Conservation (phyloP, 2,797 vertebrate species). For the Pterois miles region DNA sequence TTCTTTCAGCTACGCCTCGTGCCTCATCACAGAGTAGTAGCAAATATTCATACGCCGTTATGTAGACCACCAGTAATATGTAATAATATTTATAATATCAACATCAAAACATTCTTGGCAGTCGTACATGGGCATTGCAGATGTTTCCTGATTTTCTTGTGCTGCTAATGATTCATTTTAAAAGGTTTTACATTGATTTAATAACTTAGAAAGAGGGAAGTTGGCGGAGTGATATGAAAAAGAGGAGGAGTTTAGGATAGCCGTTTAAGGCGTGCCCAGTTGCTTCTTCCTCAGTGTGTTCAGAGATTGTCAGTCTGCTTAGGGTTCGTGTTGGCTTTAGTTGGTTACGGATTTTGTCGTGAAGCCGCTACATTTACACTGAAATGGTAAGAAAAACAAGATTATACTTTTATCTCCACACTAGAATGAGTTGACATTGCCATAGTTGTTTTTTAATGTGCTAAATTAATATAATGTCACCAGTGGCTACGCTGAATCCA, state of each 20-base stretch:
- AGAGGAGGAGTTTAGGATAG: slow-evolving; percentile 89
- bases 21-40: slow-evolving; percentile 78
- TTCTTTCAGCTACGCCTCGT: slow-evolving; percentile 65
- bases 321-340: background rate
- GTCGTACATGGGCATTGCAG: fast-evolving
- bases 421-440: fast-evolving
- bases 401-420: fast-evolving
- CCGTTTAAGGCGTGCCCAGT: slow-evolving; percentile 88
- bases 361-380: slow-evolving; percentile 47
- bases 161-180: fast-evolving
- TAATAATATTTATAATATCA: background rate
- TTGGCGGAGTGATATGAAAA: slow-evolving; percentile 87
- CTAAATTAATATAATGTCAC: background rate
- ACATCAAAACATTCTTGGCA: fast-evolving
- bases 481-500: background rate
- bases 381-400: slow-evolving; percentile 72
- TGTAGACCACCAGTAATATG: slow-evolving; percentile 74
- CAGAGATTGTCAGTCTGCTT: slow-evolving; percentile 43
- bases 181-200: background rate
- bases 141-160: background rate
- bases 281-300: slow-evolving; percentile 81
- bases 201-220: slow-evolving; percentile 58
- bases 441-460: background rate
- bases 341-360: slow-evolving; percentile 61
- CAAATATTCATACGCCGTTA: slow-evolving; percentile 84